Conservation (phyloP, 2,113 vertebrate species). For the Ibidorhyncha struthersii region DNA sequence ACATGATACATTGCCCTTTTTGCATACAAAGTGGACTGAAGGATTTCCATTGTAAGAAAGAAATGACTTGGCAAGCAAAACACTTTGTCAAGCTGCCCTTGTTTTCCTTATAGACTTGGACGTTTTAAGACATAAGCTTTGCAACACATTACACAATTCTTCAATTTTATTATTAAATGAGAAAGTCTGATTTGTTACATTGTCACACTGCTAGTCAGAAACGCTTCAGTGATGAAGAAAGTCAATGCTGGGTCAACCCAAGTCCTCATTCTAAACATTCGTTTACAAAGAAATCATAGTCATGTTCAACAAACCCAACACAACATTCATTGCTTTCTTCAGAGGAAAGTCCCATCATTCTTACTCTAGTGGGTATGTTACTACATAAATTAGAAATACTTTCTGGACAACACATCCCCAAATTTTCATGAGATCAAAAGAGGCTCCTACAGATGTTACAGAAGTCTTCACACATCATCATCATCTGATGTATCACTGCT, state of each 20-base stretch:
- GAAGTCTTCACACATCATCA: constrained; percentile 76
- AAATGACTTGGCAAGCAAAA: constrained; percentile 61
- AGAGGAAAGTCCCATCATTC: constrained; percentile 53
- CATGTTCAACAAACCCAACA: constrained; percentile 54
- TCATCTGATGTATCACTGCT: constrained; percentile 87
- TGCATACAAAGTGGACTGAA: background rate
- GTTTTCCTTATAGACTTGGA: constrained; percentile 42
- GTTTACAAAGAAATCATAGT: constrained; percentile 70
- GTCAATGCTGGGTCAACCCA: constrained; percentile 65
- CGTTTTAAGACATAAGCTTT: constrained; percentile 77
- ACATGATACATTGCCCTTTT: constrained; percentile 58
- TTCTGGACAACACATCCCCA: constrained; percentile 66
- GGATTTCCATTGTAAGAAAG: constrained; percentile 48
- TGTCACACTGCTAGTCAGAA: constrained; percentile 78
- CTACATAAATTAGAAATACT: constrained; percentile 66
- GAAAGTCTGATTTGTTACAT: constrained; percentile 77
- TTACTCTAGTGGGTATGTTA: constrained; percentile 53
- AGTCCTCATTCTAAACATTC: constrained; percentile 74
- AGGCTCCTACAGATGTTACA: constrained; percentile 34
- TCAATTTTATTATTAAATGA: constrained; percentile 75
- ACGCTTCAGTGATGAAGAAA: constrained; percentile 72
- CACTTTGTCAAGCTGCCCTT: constrained; percentile 59
- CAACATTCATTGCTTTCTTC: constrained; percentile 66
- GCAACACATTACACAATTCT: constrained; percentile 75
- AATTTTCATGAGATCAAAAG: constrained; percentile 53